phyloP scores from a whole-genome alignment of 2,888 invertebrate genomes.

The Ceriagrion tenellum region DNA sequence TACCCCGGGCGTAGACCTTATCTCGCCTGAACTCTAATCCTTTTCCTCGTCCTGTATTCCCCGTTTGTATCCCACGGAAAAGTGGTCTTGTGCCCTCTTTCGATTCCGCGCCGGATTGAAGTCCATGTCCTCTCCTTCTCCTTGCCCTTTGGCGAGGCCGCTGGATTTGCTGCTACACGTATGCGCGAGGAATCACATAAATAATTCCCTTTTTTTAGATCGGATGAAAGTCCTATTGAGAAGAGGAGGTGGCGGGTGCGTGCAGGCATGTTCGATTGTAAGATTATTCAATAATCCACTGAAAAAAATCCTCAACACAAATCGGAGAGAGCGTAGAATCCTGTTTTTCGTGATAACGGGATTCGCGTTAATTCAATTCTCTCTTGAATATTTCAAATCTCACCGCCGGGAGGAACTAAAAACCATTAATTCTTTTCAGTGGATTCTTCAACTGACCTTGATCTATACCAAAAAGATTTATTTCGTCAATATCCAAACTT shows the following conservation, averaged over 20 bases:
- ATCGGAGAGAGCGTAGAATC: too few relatives aligned
- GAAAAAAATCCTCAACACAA: too few relatives aligned
- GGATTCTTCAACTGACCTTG: too few relatives aligned
- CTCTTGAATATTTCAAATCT: too few relatives aligned
- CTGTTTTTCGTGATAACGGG: too few relatives aligned
- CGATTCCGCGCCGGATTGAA: not conserved
- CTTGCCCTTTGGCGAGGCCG: not conserved
- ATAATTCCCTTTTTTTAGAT: not conserved
- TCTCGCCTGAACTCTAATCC: not conserved
- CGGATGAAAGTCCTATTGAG: not conserved
- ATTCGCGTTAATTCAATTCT: too few relatives aligned
- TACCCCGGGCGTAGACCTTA: not conserved
- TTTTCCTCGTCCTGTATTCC: not conserved
- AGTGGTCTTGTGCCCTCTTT: not conserved
- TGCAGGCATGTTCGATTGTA: too few relatives aligned
- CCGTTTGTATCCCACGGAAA: not conserved
- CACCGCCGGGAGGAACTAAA: too few relatives aligned
- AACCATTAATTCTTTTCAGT: too few relatives aligned
- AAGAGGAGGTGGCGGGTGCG: not conserved
- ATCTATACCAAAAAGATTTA: too few relatives aligned
- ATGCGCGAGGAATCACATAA: not conserved
- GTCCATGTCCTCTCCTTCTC: not conserved
- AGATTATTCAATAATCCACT: too few relatives aligned
- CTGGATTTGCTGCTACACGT: not conserved
- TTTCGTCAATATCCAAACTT: too few relatives aligned